Conservation (phyloP, 1,140 invertebrate genomes). For the Ceratina calcarata region DNA sequence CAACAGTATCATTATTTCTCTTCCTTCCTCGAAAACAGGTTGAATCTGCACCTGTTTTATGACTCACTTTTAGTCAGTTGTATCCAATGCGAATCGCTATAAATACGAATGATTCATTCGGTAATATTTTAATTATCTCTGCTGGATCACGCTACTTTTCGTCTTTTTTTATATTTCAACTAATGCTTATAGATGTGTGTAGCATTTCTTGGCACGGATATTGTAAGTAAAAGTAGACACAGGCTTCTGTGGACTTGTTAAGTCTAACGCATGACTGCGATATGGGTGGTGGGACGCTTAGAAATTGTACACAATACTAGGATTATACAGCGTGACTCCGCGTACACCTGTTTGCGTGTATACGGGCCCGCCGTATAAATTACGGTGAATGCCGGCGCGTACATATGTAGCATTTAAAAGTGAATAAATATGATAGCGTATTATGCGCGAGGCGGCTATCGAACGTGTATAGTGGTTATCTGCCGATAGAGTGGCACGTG, state of each 20-base stretch:
- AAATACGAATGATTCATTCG: not conserved
- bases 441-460: constrained; percentile 34
- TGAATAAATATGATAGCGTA: constrained; percentile 35
- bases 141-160: not conserved
- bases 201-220: constrained; percentile 28
- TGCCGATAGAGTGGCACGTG: constrained; percentile 52
- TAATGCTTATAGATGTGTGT: not conserved
- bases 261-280: constrained; percentile 12
- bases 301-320: constrained; percentile 34
- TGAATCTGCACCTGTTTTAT: not conserved
- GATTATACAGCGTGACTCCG: constrained; percentile 12
- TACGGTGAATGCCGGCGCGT: not conserved
- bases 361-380: not conserved
- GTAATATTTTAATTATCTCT: not conserved
- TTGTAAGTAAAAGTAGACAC: constrained; percentile 29
- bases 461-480: constrained; percentile 46
- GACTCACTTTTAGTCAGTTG: not conserved
- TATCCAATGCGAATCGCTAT: not conserved
- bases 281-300: constrained; percentile 18
- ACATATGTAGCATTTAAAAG: constrained; percentile 25
- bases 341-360: constrained; percentile 6
- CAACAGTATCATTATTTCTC: not conserved
- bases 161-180: constrained; percentile 14
- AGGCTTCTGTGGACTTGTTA: constrained; percentile 45
- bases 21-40: not conserved